Conservation (phyloP, 2,888 invertebrate species). For the Machimus atricapillus region DNA sequence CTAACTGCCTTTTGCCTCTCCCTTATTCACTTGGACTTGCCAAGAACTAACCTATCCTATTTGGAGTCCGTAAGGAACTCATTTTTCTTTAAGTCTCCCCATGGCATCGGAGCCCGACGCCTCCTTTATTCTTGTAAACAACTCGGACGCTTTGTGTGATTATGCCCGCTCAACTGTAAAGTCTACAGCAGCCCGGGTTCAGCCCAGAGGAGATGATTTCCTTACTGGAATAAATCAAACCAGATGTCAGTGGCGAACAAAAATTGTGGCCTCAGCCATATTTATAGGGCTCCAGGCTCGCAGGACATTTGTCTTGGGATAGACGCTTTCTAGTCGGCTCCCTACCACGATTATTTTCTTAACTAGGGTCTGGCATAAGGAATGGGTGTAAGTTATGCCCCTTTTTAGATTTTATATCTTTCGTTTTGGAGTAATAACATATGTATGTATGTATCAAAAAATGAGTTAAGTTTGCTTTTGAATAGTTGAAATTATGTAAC, state of each 20-base stretch:
- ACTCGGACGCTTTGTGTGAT: neutral
- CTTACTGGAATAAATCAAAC: slow-evolving; percentile 17
- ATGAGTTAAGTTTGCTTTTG: neutral
- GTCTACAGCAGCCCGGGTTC: neutral
- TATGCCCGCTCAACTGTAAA: slow-evolving; percentile 13
- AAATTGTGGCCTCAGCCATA: slow-evolving; percentile 22
- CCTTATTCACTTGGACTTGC: neutral
- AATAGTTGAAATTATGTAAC: neutral
- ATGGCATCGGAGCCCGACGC: neutral
- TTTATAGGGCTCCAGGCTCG: slow-evolving; percentile 35
- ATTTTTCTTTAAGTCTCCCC: neutral
- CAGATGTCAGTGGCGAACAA: slow-evolving; percentile 9
- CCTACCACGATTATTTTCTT: neutral
- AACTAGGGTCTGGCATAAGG: neutral
- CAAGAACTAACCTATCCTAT: slow-evolving; percentile 5
- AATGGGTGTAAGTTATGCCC: neutral
- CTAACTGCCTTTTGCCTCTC: neutral
- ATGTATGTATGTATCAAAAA: neutral
- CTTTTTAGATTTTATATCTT: neutral
- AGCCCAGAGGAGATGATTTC: neutral
- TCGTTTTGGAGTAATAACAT: neutral
- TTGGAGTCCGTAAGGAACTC: neutral
- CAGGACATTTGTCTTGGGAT: neutral
- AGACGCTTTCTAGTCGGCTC: neutral
- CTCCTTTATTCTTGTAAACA: slow-evolving; percentile 19